Conservation (phyloP, 2,888 invertebrate genomes). For the Parthenolecanium corni region DNA sequence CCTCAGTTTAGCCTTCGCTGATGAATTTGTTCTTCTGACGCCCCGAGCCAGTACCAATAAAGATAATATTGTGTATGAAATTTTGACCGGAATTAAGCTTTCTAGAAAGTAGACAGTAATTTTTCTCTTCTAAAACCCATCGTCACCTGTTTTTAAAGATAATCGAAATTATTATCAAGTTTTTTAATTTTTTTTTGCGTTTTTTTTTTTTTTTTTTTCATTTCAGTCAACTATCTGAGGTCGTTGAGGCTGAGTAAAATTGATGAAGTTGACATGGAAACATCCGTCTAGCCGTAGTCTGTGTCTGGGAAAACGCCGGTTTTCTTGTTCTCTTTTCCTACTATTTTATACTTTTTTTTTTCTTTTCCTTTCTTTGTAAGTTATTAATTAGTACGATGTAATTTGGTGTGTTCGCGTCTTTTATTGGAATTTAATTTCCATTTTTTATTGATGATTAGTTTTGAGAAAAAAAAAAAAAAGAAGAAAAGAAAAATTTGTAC, state of each 20-base stretch:
- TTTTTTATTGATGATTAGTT: no score
- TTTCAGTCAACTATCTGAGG: slow-evolving; percentile 58
- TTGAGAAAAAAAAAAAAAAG: no score
- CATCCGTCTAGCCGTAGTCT: slow-evolving; percentile 50
- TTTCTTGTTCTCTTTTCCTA: neutral
- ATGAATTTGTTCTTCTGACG: no score
- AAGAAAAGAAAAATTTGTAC: no score
- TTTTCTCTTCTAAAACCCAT: neutral
- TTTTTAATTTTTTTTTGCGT: neutral
- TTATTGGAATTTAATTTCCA: no score
- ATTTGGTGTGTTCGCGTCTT: neutral
- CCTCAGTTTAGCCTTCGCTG: no score
- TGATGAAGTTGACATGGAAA: slow-evolving; percentile 70
- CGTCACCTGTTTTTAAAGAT: neutral
- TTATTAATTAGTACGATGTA: neutral
- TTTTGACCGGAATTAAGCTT: neutral
- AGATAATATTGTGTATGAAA: no score
- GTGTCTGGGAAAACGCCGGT: neutral
- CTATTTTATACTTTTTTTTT: neutral
- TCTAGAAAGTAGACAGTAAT: neutral
- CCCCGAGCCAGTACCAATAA: no score
- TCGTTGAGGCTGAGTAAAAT: slow-evolving; percentile 69
- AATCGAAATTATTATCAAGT: neutral
- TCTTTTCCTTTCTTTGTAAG: neutral
- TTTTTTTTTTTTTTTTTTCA: slow-evolving; percentile 10